These are phyloP conservation scores for Neodon shergylaensis DNA, from an alignment of 2,113 vertebrate genomes.

Conservation along the genomic window DNA sequence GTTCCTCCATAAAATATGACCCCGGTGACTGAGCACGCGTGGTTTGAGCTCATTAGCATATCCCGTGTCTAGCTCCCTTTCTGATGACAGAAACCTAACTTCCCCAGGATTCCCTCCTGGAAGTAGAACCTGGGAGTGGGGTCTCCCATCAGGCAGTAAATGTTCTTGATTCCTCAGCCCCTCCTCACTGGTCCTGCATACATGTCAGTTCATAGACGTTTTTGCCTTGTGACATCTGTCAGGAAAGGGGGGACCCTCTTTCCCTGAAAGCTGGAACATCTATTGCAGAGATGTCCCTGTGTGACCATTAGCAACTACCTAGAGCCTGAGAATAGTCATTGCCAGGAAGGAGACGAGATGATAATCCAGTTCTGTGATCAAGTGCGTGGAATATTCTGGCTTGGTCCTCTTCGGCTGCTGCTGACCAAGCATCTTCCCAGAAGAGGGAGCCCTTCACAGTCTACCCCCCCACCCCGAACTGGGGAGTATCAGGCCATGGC, in stretches of 20 bases:
- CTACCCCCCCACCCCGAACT: not conserved
- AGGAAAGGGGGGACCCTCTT: not conserved
- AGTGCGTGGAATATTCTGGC: not conserved
- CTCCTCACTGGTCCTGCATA: too few relatives aligned
- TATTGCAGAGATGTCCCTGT: not conserved
- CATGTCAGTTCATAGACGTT: not conserved
- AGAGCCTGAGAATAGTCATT: not conserved
- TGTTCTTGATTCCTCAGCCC: not conserved
- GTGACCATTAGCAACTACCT: not conserved
- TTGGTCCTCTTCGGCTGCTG: not conserved
- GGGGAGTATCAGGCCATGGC: not conserved
- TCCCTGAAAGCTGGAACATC: not conserved
- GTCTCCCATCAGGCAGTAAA: not conserved
- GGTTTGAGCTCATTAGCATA: not conserved
- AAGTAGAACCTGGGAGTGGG: not conserved
- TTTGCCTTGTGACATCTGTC: not conserved
- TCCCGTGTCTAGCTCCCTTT: not conserved
- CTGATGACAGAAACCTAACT: not conserved
- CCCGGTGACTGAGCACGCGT: not conserved
- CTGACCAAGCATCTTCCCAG: not conserved
- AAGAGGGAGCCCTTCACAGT: rapidly evolving
- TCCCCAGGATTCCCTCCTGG: not conserved
- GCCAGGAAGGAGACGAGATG: not conserved
- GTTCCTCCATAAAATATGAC: not conserved
- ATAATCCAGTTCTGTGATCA: not conserved